Base-by-base conservation (phyloP, 2,888 invertebrate genomes). In the Oxystoma pomonae region DNA sequence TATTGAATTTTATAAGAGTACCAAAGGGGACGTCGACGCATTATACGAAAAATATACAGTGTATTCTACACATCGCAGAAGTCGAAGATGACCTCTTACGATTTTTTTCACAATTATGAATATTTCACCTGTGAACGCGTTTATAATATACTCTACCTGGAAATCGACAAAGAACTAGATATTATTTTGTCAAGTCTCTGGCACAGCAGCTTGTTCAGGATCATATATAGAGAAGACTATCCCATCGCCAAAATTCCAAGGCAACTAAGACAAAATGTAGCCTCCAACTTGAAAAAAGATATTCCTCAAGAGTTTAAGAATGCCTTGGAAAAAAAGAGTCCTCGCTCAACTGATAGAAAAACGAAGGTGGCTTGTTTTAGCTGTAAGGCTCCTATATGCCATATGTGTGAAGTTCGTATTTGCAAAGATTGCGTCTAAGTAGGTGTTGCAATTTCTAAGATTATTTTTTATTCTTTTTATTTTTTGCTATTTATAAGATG, bases 81-180 rank as follows among this genome's bases (percentile, higher is more conserved):
- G 55, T 55, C 12, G 55, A 12, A 55, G 55, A 55, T 55, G 55
- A 16, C 55, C 55, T 9, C 12, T 55, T 9, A 55, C 55, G 9
- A 55, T 55, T 17, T 55, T 55, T 17, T 9, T 16, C 16, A 16
- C 50, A 12, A 50, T 50, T 12, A 9, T 55, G 18, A 16, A 55
- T 55, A 55, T 55, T 55, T 55, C 55, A 9, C 12, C 12, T 9
- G 55, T 55, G 9, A 55, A 55, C 50, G n/a, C n/a, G n/a, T n/a
- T n/a, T n/a, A n/a, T n/a, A n/a, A 55, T 12, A 12, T 17, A 55
- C 17, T 16, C 55, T 55, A 9, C 55, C 17, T 55, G 55, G 17
- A 55, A 55, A 55, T 17, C 17, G 7, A 16, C 16, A 17, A 16
- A 9, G 9, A 55, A 16, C 55, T 9, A 12, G 55, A 12, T 17